Evolutionary conservation across 2,113 vertebrate species (phyloP).

Genomic region (Grammomys dolichurus): DNA sequence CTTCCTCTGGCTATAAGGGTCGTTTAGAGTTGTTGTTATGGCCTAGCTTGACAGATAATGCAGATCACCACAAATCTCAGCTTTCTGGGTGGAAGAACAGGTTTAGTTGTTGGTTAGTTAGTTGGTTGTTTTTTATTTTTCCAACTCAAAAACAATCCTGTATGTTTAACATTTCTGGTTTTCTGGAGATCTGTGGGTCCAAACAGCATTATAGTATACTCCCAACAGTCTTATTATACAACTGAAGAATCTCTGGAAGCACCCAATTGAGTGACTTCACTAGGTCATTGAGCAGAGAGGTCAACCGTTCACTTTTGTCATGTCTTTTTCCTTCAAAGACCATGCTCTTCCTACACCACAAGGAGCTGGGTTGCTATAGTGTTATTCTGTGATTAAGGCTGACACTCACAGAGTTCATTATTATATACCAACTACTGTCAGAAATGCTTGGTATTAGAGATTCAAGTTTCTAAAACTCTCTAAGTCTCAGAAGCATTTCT

Average conservation of each 20-base stretch:
- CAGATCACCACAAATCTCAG: neutral
- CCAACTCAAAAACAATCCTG: neutral
- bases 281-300: neutral
- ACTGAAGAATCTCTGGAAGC: neutral
- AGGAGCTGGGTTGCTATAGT: neutral
- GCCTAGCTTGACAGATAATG: neutral
- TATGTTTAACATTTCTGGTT: neutral
- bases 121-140: neutral
- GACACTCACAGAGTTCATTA: neutral
- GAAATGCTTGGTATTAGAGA: conserved; percentile 29
- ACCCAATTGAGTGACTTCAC: neutral
- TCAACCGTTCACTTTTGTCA: neutral
- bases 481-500: neutral
- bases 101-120: neutral
- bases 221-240: neutral
- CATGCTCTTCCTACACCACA: neutral
- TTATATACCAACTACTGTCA: neutral
- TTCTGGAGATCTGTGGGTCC: neutral
- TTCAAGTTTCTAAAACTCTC: neutral
- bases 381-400: neutral
- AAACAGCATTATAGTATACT: neutral
- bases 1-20: neutral
- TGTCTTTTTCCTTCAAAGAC: neutral
- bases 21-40: neutral
- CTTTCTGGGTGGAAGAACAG: neutral